Evolutionary conservation across 2,113 vertebrate species (phyloP), one percentile per base, ranked within the genome.

Genomic region (Charadrius vociferus): DNA sequence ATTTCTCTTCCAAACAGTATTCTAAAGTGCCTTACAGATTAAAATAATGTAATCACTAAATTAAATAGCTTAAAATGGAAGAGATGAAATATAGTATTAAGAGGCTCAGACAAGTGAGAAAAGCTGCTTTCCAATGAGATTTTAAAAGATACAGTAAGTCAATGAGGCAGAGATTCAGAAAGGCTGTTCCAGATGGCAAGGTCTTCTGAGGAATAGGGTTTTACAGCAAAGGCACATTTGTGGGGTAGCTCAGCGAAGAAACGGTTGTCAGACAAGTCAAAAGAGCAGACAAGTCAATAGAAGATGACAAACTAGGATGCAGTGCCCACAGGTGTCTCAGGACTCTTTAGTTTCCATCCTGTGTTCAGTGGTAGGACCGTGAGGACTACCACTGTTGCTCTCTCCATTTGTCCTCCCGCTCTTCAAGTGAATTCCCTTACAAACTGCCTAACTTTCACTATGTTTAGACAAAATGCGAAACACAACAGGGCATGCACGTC

Each of bases 41-140:
- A 84, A 49, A 90, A 95, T 71, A 91, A 59, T 23, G 14, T 49
- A 79, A 97, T 87, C 82, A 79, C 86, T 84, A 91, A 92, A 97
- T 93, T 92, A 95, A 95, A 96, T 62, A 86, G 41, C 62, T 86
- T 72, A 72, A 43, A 93, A 95, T 62, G 49, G 88, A 87, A 96
- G 43, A 6, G 2, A 91, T 86, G 74, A 88, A 95, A 93, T 94
- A 67, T 18, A 82, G 41, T 50, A 92, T 81, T 92, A 93, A 78
- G 81, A 92, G 90, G 55, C 73, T 94, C 67, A 85, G 91, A 89
- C 43, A 92, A 82, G 70, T 67, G 68, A 82, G 73, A 62, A 86
- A 95, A 77, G 10, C 68, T 85, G 49, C 66, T 91, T 93, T 95
- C 82, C 85, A 87, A 68, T 17, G 73, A 95, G 88, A 91, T 92